Percentiles rank a stretch among this genome's conserved stretches.
These are phyloP conservation scores for Drosophila ustulata DNA, from an alignment of 2,888 invertebrate genomes.

Conservation along the genomic window DNA sequence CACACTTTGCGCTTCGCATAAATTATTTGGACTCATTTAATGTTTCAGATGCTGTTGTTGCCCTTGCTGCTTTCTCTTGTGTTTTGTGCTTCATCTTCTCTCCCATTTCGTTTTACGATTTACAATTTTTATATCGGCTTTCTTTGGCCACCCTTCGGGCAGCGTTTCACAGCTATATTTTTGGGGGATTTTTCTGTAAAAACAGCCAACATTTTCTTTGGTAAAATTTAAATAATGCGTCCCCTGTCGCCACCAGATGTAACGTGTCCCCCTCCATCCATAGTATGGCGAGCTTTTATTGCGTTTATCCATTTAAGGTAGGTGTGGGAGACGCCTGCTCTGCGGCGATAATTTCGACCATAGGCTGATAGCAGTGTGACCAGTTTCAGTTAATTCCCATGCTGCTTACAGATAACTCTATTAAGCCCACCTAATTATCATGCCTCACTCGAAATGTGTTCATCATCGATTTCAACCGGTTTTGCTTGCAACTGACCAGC, in stretches of 20 bases:
- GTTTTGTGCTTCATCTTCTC: constrained; percentile 8
- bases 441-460: constrained; percentile 22
- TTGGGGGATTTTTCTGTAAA: constrained; percentile 59
- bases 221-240: constrained; percentile 83
- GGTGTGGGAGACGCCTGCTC: constrained; percentile 22
- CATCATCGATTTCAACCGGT: constrained; percentile 35
- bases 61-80: constrained; percentile 18
- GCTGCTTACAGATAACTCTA: neutral
- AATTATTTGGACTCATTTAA: constrained; percentile 81
- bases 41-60: constrained; percentile 59
- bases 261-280: constrained; percentile 14
- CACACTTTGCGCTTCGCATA: constrained; percentile 63
- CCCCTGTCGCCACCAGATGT: constrained; percentile 83
- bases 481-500: constrained; percentile 34
- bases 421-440: constrained; percentile 20
- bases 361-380: constrained; percentile 31
- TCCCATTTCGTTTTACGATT: constrained; percentile 63
- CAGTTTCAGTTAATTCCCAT: neutral
- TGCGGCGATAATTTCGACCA: constrained; percentile 52
- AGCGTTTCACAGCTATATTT: constrained; percentile 43
- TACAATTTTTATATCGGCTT: constrained; percentile 63
- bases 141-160: constrained; percentile 67
- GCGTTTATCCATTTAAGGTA: constrained; percentile 24
- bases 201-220: constrained; percentile 57
- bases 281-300: constrained; percentile 16